phyloP scores from a whole-genome alignment of 2,888 invertebrate species.

The Barypeithes pellucidus region DNA sequence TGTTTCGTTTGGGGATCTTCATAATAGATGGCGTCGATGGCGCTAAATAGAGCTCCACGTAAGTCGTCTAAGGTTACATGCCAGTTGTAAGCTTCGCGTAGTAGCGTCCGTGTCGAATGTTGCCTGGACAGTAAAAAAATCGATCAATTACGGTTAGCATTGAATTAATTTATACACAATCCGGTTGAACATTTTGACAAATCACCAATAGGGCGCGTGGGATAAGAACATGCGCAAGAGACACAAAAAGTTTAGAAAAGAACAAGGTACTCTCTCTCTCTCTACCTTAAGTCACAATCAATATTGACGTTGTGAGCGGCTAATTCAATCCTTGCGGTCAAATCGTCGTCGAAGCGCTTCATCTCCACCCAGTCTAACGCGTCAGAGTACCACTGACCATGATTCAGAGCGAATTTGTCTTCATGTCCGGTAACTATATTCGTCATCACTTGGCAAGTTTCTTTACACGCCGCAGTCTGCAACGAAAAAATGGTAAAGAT shows the following conservation, averaged over 20 bases:
- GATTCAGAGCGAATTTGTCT: slow-evolving; percentile 59
- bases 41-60: slow-evolving; percentile 24
- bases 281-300: slow-evolving; percentile 57
- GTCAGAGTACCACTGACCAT: slow-evolving; percentile 69
- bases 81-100: slow-evolving; percentile 40
- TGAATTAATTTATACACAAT: too few species aligned
- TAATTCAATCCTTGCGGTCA: slow-evolving; percentile 60
- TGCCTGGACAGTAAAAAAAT: too few species aligned
- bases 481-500: slow-evolving; percentile 33
- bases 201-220: too few species aligned
- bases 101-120: slow-evolving; percentile 16
- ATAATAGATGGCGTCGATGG: slow-evolving; percentile 48
- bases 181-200: too few species aligned
- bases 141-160: too few species aligned
- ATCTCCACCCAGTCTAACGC: slow-evolving; percentile 66
- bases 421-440: slow-evolving; percentile 22
- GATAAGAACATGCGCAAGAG: too few species aligned
- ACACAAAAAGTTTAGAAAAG: too few species aligned
- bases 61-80: slow-evolving; percentile 31
- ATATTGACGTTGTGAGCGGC: slow-evolving; percentile 57
- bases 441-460: slow-evolving; percentile 45
- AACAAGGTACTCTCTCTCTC: slow-evolving; percentile 13
- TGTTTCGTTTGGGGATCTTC: slow-evolving; percentile 52
- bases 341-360: slow-evolving; percentile 62
- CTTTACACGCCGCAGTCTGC: slow-evolving; percentile 57